Evolutionary conservation across 2,797 vertebrate species (phyloP).

Genomic region (Kryptopterus vitreolus): DNA sequence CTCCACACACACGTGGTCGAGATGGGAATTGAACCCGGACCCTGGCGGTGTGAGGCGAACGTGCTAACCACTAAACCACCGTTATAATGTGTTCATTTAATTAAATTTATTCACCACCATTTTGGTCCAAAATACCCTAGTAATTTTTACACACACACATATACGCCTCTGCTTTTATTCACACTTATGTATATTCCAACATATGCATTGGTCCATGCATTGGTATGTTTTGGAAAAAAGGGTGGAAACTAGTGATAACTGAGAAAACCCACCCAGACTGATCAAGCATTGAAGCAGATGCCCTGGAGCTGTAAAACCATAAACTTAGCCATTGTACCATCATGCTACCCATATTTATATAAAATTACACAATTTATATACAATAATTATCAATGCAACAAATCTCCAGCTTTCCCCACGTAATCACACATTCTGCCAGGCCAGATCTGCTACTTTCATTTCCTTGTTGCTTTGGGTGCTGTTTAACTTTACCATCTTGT

Average conservation of each 20-base stretch:
- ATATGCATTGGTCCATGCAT: too few species aligned
- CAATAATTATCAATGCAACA: not conserved
- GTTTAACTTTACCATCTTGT: not conserved
- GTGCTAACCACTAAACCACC: too few species aligned
- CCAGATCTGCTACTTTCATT: not conserved
- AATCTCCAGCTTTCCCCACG: not conserved
- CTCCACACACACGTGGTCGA: too few species aligned
- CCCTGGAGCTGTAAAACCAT: not conserved
- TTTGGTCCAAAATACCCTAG: too few species aligned
- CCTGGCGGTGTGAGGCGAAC: too few species aligned
- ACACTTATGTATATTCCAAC: too few species aligned
- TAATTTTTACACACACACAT: too few species aligned
- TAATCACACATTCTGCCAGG: not conserved
- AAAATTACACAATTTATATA: not conserved
- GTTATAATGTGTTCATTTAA: too few species aligned
- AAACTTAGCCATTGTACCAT: not conserved
- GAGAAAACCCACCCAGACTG: not conserved
- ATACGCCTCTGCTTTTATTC: too few species aligned
- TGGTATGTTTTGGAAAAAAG: too few species aligned
- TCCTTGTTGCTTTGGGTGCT: not conserved
- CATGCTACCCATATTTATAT: not conserved
- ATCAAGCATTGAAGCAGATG: not conserved
- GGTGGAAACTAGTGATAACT: not conserved
- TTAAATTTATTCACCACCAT: too few species aligned
- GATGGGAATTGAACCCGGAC: too few species aligned